These are phyloP conservation scores for Labeo catla DNA, from an alignment of 2,113 vertebrate species.

Conservation along the genomic window DNA sequence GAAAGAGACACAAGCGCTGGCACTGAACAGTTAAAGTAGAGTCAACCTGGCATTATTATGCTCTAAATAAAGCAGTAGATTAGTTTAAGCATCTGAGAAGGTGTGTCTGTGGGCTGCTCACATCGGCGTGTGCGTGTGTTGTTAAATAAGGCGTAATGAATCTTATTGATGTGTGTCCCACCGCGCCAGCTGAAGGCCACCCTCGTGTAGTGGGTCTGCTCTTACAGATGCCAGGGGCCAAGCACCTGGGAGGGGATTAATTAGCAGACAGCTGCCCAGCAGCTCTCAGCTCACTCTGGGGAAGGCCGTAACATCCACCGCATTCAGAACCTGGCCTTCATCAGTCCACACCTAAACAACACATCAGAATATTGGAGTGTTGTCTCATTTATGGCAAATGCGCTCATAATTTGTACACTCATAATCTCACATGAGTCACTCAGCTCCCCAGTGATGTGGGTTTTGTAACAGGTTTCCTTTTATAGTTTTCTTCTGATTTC, in stretches of 20 bases:
- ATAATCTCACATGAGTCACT: not conserved
- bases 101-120: conserved; percentile 65
- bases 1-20: not conserved
- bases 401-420: not conserved
- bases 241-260: conserved; percentile 76
- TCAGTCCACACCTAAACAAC: conserved; percentile 20
- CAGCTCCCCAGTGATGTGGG: not conserved
- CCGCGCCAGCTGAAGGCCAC: conserved; percentile 71
- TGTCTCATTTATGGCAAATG: not conserved
- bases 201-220: conserved; percentile 61
- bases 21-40: conserved; percentile 1
- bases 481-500: not conserved
- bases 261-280: conserved; percentile 82
- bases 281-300: conserved; percentile 72
- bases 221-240: conserved; percentile 75
- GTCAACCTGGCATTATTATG: conserved; percentile 53
- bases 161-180: conserved; percentile 70
- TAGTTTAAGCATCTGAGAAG: conserved; percentile 45
- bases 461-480: not conserved
- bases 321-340: conserved; percentile 42
- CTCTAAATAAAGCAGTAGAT: conserved; percentile 62
- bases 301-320: conserved; percentile 65
- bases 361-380: conserved; percentile 47
- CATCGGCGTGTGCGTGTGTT: conserved; percentile 53
- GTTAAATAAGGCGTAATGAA: conserved; percentile 75